Conservation (phyloP, 2,113 vertebrate genomes). For the Oplegnathus fasciatus region DNA sequence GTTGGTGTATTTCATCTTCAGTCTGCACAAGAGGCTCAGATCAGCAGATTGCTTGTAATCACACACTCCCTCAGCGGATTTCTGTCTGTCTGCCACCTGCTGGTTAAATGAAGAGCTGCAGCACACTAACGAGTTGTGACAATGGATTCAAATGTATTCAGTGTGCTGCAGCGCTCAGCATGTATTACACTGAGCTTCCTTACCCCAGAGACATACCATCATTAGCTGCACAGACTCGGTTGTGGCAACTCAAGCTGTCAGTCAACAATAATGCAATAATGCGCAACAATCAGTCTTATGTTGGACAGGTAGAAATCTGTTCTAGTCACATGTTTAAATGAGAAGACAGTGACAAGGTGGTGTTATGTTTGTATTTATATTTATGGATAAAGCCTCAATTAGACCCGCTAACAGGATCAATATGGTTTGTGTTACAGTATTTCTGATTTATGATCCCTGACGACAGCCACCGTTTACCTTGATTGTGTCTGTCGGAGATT, state of each 20-base stretch:
- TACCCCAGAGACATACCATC: neutral
- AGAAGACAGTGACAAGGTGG: neutral
- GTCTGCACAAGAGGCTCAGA: neutral
- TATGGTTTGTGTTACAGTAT: neutral
- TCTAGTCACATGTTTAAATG: neutral
- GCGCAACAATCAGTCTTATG: neutral
- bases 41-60: neutral
- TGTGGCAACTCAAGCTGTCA: neutral
- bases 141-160: neutral
- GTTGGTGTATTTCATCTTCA: constrained; percentile 7
- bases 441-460: neutral
- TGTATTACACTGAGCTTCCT: neutral
- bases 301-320: neutral
- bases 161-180: neutral
- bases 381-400: neutral
- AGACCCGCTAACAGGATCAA: neutral
- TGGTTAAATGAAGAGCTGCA: constrained; percentile 16
- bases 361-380: neutral
- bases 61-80: neutral
- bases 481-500: neutral
- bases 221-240: neutral
- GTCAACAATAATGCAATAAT: neutral
- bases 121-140: neutral
- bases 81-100: constrained; percentile 42
- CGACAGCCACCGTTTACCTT: neutral